Percentiles rank a stretch among this genome's conserved stretches.
Evolutionary conservation across 2,797 vertebrate species (phyloP).

Genomic region (Craterocephalus amniculus): DNA sequence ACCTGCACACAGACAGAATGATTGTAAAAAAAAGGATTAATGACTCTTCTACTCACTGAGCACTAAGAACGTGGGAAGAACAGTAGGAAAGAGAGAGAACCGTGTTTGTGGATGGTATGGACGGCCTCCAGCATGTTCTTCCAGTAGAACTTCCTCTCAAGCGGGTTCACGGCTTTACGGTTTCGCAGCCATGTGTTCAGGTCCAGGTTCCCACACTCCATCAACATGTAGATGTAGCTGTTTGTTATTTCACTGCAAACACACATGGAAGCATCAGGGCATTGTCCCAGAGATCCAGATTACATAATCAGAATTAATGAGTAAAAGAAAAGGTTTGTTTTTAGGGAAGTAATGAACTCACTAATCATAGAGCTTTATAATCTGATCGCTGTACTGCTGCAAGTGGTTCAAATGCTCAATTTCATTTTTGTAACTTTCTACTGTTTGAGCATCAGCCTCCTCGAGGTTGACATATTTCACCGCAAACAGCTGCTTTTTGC

Average conservation of each 20-base stretch:
- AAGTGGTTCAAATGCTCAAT: constrained; percentile 94
- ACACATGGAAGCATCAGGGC: background rate
- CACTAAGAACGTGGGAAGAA: background rate
- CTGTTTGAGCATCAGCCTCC: constrained; percentile 91
- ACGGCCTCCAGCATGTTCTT: constrained; percentile 98
- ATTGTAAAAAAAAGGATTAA: background rate
- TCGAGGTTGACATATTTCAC: constrained; percentile 94
- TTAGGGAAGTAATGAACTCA: constrained; percentile 74
- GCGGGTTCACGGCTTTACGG: constrained; percentile 89
- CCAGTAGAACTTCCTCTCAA: constrained; percentile 97
- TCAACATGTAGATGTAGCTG: constrained; percentile 94
- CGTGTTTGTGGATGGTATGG: constrained; percentile 94
- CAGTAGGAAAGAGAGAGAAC: constrained; percentile 67
- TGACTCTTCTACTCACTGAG: background rate
- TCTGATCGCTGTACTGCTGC: constrained; percentile 95
- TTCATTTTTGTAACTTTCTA: constrained; percentile 97
- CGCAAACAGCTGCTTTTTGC: constrained; percentile 92
- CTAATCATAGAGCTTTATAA: constrained; percentile 96
- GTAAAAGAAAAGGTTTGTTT: background rate
- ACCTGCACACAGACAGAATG: constrained; percentile 73
- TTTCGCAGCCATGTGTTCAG: constrained; percentile 97
- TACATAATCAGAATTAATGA: background rate
- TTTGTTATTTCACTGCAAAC: constrained; percentile 91
- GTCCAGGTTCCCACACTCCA: constrained; percentile 98
- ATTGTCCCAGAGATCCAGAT: background rate